Evolutionary conservation across 2,888 invertebrate genomes (phyloP).

Genomic region (Hololepta plana): DNA sequence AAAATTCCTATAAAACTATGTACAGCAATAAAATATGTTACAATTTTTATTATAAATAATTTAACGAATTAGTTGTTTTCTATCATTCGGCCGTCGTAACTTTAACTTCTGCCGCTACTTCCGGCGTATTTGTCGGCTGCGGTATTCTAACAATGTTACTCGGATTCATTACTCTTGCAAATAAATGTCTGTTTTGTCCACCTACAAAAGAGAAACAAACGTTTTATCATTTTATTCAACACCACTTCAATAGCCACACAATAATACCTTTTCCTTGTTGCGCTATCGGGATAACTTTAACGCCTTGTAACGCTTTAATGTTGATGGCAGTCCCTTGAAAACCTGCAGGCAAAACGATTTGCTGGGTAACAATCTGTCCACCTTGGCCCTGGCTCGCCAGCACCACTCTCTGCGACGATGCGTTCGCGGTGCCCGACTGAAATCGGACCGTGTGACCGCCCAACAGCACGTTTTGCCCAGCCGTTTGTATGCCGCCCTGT

Average conservation of each 20-base stretch:
- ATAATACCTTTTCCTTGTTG: conserved; percentile 20
- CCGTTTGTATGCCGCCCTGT: conserved; percentile 13
- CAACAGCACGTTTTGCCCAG: conserved; percentile 20
- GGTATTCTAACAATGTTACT: conserved; percentile 12
- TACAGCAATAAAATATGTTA: too few relatives aligned
- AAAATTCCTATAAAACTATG: too few relatives aligned
- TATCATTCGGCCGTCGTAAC: too few relatives aligned
- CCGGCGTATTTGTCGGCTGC: too few relatives aligned
- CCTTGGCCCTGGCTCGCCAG: conserved; percentile 34
- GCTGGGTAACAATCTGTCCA: conserved; percentile 31
- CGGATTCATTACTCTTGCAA: conserved; percentile 31
- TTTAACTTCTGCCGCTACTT: too few relatives aligned
- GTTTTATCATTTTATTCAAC: conserved; percentile 1
- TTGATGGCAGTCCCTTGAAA: conserved; percentile 41
- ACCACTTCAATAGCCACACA: neutral
- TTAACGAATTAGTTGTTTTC: too few relatives aligned
- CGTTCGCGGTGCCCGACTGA: conserved; percentile 18
- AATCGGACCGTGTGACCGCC: conserved; percentile 24
- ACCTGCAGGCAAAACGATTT: conserved; percentile 40
- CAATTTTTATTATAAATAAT: too few relatives aligned
- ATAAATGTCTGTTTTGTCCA: conserved; percentile 24
- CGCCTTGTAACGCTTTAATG: conserved; percentile 39
- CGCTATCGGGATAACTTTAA: conserved; percentile 40
- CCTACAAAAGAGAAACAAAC: conserved; percentile 7
- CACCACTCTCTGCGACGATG: conserved; percentile 27